Conservation (phyloP, 2,888 invertebrate genomes). For the Troilus luridus region DNA sequence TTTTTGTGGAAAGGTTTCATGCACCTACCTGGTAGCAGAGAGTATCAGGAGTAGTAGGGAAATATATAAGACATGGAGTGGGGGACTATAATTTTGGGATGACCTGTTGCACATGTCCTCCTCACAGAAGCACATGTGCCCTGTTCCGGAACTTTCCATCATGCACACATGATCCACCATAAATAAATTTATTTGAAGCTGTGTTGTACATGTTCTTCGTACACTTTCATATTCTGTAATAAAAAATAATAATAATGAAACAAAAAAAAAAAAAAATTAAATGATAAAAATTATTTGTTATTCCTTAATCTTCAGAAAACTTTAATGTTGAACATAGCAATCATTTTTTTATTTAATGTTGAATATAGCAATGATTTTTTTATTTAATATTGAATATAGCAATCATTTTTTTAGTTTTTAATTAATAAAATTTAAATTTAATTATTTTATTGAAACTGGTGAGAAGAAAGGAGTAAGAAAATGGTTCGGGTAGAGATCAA, state of each 20-base stretch:
- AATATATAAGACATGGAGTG: background rate
- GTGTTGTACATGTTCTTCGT: slow-evolving; percentile 91
- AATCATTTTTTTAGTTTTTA: background rate
- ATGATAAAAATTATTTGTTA: background rate
- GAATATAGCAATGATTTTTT: background rate
- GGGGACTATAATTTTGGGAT: slow-evolving; percentile 2
- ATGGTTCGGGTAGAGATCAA: too few species aligned
- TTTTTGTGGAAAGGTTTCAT: slow-evolving; percentile 49
- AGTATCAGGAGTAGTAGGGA: slow-evolving; percentile 52
- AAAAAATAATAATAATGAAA: background rate
- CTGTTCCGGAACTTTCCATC: slow-evolving; percentile 98
- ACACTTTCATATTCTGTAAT: slow-evolving; percentile 88
- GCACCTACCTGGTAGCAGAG: slow-evolving; percentile 54
- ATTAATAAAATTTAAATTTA: background rate
- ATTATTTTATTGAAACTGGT: background rate
- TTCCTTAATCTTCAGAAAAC: background rate
- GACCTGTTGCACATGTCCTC: slow-evolving; percentile 90
- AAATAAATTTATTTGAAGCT: slow-evolving; percentile 94
- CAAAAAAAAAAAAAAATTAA: background rate
- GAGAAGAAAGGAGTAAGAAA: too few species aligned
- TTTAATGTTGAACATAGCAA: too few species aligned
- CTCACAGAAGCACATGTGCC: slow-evolving; percentile 99
- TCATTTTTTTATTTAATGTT: too few species aligned
- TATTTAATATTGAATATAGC: background rate
- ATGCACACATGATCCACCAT: slow-evolving; percentile 99